Evolutionary conservation across 2,797 vertebrate species (phyloP).

Genomic region (Remorina albescens): DNA sequence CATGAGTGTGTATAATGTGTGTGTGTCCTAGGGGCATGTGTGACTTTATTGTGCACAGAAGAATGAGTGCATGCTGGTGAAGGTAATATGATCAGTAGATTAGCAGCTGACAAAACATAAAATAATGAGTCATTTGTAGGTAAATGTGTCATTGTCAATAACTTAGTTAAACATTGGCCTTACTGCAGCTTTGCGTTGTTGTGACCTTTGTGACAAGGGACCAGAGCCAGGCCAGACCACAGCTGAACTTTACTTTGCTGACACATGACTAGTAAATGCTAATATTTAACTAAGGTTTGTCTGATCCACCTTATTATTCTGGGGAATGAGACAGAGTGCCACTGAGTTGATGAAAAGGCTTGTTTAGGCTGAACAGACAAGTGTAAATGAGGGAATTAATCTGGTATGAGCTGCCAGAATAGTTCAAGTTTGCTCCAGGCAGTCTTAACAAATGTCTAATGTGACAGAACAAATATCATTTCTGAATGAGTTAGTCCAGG

Average conservation of each 20-base stretch:
- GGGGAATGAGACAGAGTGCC: slow-evolving; percentile 18
- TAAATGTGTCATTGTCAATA: slow-evolving; percentile 17
- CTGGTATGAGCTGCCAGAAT: not conserved
- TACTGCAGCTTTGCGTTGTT: slow-evolving; percentile 22
- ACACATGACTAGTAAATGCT: slow-evolving; percentile 24
- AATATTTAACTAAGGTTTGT: slow-evolving; percentile 28
- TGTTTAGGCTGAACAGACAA: slow-evolving; percentile 8
- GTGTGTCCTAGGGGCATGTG: slow-evolving; percentile 7
- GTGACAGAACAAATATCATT: not conserved
- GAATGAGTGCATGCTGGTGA: not conserved
- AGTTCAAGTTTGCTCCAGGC: slow-evolving; percentile 3
- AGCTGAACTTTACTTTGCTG: slow-evolving; percentile 36
- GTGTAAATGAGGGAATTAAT: slow-evolving; percentile 21
- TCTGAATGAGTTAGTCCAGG: slow-evolving; percentile 20
- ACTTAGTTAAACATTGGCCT: slow-evolving; percentile 22
- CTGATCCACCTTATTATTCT: slow-evolving; percentile 16
- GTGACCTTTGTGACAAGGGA: slow-evolving; percentile 17
- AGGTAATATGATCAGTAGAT: slow-evolving; percentile 5
- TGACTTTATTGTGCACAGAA: not conserved
- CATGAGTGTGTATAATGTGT: slow-evolving; percentile 4
- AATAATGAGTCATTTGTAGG: slow-evolving; percentile 17
- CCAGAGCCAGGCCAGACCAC: slow-evolving; percentile 23
- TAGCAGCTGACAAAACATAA: slow-evolving; percentile 2
- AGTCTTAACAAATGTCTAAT: slow-evolving; percentile 5
- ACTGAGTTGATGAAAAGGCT: slow-evolving; percentile 20